Evolutionary conservation across 2,888 invertebrate species (phyloP), one percentile per base, ranked within the genome.

Genomic region (Calliopum simillimum): DNA sequence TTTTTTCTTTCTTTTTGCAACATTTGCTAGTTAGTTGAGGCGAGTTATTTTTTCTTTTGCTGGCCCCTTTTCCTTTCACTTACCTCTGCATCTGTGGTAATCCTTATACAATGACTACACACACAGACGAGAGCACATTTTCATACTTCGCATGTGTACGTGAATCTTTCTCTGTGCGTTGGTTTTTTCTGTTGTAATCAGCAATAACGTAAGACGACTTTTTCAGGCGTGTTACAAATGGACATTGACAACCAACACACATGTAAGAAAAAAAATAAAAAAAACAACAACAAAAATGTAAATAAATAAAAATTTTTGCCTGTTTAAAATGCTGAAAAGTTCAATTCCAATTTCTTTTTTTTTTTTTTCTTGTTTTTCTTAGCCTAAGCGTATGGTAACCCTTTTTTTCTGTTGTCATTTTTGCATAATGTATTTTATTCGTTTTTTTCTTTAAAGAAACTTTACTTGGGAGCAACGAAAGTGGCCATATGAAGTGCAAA

Each of bases 161-260:
- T 23, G n/a, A 25, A 56, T 21, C 25, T 21, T 12, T 19, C 3
- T 21, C 8, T 56, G 56, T n/a, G 14, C 11, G 46, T 21, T 21
- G 12, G 61, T 46, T 43, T 44, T n/a, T 33, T 33, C n/a, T 51
- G n/a, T 46, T 63, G 33, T 47, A 51, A 63, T 25, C 23, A 51
- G 59, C 59, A 59, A 33, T 8, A 33, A 1, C 33, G 33, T 33
- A 33, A 43, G 44, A 59, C 21, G 5, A 8, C 8, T 33, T 33
- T 59, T 59, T 19, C 23, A 47, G 47, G 67, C 49, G 64, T 71
- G 69, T 71, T 69, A 25, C 63, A 73, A 77, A 75, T 77, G 76
- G 75, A 76, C 77, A 76, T 72, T 77, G 77, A 76, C 76, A 76
- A 62, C 47, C 8, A 3, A 33, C 33, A 33, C 33, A 33, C 8